A percentile compares a stretch with the other conserved stretches of the same genome.
Conservation (phyloP, 2,113 vertebrate genomes). For the Perca schrenkii region DNA sequence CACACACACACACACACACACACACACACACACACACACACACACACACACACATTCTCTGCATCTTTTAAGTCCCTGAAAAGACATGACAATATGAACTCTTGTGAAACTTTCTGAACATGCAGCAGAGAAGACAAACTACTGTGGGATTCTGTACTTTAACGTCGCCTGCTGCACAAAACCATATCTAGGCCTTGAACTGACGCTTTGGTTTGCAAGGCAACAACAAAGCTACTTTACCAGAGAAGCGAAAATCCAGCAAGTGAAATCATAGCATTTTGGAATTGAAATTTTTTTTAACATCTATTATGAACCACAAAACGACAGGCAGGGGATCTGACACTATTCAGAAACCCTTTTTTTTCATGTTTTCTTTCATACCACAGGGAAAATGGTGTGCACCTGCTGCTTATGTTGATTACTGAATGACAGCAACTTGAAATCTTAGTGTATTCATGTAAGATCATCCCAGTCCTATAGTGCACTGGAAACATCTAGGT, state of each 20-base stretch:
- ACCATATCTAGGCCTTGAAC: conserved; percentile 71
- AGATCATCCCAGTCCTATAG: not conserved
- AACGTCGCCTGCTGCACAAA: conserved; percentile 65
- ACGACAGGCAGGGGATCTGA: conserved; percentile 25
- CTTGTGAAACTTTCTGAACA: conserved; percentile 61
- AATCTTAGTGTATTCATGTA: conserved; percentile 13
- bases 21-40: conserved; percentile 8
- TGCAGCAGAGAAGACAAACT: conserved; percentile 58
- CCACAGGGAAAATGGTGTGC: not conserved
- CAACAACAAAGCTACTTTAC: conserved; percentile 42
- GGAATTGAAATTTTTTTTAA: conserved; percentile 50
- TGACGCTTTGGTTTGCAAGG: conserved; percentile 71
- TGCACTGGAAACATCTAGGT: not conserved
- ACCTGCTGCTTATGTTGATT: conserved; percentile 23
- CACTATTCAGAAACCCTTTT: conserved; percentile 26
- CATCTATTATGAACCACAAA: conserved; percentile 31
- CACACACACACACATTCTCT: conserved; percentile 8
- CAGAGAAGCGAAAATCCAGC: conserved; percentile 32
- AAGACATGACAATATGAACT: conserved; percentile 62
- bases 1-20: conserved; percentile 11
- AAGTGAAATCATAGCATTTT: conserved; percentile 50
- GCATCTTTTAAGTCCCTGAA: conserved; percentile 53
- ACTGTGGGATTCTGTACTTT: conserved; percentile 60
- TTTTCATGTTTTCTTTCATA: not conserved
- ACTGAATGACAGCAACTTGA: conserved; percentile 31